Evolutionary conservation across 2,797 vertebrate genomes (phyloP).

Genomic region (Gymnocypris eckloni): DNA sequence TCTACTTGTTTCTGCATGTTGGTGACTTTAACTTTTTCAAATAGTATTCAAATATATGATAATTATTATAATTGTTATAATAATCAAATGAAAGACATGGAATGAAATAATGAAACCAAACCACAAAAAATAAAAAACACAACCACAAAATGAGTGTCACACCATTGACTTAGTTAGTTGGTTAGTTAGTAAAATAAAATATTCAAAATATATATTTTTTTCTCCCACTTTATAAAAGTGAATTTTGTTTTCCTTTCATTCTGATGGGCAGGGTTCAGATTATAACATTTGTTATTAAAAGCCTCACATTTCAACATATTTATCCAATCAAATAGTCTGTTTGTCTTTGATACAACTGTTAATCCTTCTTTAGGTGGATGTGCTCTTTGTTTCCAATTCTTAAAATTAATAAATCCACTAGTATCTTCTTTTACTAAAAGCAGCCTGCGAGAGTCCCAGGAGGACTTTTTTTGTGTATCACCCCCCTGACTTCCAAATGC

Average conservation of each 20-base stretch:
- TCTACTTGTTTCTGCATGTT: not conserved
- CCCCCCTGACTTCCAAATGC: slow-evolving; percentile 60
- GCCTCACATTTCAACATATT: slow-evolving; percentile 5
- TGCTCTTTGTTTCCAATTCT: slow-evolving; percentile 14
- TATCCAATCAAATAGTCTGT: slow-evolving; percentile 41
- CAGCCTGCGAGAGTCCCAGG: slow-evolving; percentile 47
- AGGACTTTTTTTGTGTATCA: slow-evolving; percentile 43
- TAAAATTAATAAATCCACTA: slow-evolving; percentile 41
- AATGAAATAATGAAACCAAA: not conserved
- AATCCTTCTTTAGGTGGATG: slow-evolving; percentile 68
- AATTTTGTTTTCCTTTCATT: not conserved
- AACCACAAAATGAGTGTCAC: not conserved
- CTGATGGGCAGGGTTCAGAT: not conserved
- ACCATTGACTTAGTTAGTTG: not conserved
- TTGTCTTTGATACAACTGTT: slow-evolving; percentile 53
- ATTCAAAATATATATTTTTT: not conserved
- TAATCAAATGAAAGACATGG: not conserved
- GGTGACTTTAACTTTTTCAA: not conserved
- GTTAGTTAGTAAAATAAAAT: too few species aligned
- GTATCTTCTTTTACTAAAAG: slow-evolving; percentile 64
- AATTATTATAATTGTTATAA: too few species aligned
- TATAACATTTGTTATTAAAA: slow-evolving; percentile 14
- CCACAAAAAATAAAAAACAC: not conserved
- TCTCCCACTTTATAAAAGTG: not conserved
- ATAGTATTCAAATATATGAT: too few species aligned